Conservation (phyloP, 2,797 vertebrate species). For the Menidia menidia region DNA sequence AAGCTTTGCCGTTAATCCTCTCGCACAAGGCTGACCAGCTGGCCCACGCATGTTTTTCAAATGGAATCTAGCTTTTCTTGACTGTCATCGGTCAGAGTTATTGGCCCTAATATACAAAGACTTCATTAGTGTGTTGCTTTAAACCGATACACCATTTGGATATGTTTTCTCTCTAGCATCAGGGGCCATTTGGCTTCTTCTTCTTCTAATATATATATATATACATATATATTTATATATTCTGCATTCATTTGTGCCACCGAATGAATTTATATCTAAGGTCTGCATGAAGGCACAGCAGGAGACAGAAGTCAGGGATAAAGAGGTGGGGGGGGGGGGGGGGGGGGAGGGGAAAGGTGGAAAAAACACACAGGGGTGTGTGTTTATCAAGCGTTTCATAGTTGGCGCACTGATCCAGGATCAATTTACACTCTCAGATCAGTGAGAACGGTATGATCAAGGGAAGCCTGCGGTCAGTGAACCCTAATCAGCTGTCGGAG, state of each 20-base stretch:
- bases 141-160: slow-evolving; percentile 41
- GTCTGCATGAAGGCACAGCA: slow-evolving; percentile 30
- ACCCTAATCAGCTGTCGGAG: slow-evolving; percentile 65
- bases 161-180: slow-evolving; percentile 55
- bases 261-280: slow-evolving; percentile 49
- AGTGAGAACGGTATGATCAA: slow-evolving; percentile 55
- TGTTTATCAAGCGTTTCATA: slow-evolving; percentile 52
- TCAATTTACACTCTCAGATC: slow-evolving; percentile 67
- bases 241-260: slow-evolving; percentile 48
- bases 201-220: slow-evolving; percentile 9
- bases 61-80: slow-evolving; percentile 29
- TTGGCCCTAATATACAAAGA: slow-evolving; percentile 42
- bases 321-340: neutral
- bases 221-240: slow-evolving; percentile 34
- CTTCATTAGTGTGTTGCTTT: slow-evolving; percentile 44
- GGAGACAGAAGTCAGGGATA: slow-evolving; percentile 16
- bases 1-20: slow-evolving; percentile 37
- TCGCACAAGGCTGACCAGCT: slow-evolving; percentile 15
- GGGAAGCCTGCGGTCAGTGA: slow-evolving; percentile 62
- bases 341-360: slow-evolving; percentile 3
- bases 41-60: slow-evolving; percentile 25
- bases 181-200: slow-evolving; percentile 49
- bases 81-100: slow-evolving; percentile 51
- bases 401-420: slow-evolving; percentile 53
- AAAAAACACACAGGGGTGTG: slow-evolving; percentile 50